These are phyloP conservation scores for Hemibagrus guttatus DNA, from an alignment of 2,797 vertebrate species.

Conservation along the genomic window DNA sequence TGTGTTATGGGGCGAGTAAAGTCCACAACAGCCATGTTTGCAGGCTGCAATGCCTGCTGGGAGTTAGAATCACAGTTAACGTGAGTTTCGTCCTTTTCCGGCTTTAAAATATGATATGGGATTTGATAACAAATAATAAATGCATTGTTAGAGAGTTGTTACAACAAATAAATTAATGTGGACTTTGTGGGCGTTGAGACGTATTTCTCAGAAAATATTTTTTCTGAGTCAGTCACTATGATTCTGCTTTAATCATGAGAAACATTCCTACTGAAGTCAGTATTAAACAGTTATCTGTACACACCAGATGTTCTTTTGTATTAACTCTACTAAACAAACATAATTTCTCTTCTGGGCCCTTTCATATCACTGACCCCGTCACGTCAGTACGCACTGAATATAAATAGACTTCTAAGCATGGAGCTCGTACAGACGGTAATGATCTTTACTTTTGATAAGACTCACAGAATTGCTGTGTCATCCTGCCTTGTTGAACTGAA, in stretches of 20 bases:
- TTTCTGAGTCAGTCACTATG: neutral
- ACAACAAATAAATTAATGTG: neutral
- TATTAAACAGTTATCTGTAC: neutral
- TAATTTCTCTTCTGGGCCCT: neutral
- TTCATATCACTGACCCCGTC: neutral
- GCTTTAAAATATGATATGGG: neutral
- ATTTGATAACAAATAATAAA: neutral
- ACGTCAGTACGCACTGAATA: no score
- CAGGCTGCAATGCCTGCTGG: no score
- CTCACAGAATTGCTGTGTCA: neutral
- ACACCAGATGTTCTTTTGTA: neutral
- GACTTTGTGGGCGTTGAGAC: neutral
- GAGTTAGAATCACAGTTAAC: no score
- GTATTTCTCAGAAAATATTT: neutral
- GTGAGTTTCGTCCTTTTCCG: neutral
- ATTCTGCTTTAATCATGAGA: neutral
- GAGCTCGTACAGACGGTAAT: neutral
- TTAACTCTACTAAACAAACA: no score
- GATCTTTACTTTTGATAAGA: neutral
- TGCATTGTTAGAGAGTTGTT: no score
- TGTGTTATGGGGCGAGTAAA: no score
- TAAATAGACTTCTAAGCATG: neutral
- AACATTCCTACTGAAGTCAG: no score
- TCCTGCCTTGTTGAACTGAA: no score
- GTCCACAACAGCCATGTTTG: no score